A percentile compares a stretch with the other conserved stretches of the same genome.
Evolutionary conservation across 2,888 invertebrate genomes (phyloP).

Genomic region (Hydraecia micacea): DNA sequence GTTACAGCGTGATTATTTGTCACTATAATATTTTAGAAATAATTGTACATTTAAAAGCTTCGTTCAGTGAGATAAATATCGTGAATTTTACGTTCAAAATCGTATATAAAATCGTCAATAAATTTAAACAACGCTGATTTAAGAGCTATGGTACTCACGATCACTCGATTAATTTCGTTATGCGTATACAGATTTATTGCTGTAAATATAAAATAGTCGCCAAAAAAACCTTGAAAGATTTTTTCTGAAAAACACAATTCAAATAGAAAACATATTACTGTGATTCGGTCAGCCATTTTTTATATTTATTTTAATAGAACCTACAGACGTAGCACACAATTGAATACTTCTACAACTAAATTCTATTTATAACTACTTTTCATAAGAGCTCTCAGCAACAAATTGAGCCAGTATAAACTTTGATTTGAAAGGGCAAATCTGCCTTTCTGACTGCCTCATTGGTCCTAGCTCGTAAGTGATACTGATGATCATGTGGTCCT

Average conservation of each 20-base stretch:
- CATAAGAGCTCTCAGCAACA: neutral
- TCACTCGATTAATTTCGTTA: constrained; percentile 29
- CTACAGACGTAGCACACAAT: neutral
- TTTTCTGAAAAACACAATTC: constrained; percentile 5
- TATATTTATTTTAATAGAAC: neutral
- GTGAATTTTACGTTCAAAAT: constrained; percentile 29
- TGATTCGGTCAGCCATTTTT: neutral
- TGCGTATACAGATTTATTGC: constrained; percentile 1
- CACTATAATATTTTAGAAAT: constrained; percentile 29
- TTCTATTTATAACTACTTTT: neutral
- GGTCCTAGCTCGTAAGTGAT: too few species aligned
- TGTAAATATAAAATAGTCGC: neutral
- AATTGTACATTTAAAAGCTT: constrained; percentile 25
- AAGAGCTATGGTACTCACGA: constrained; percentile 36
- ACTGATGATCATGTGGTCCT: too few species aligned
- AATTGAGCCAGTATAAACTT: neutral
- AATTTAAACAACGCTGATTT: constrained; percentile 40
- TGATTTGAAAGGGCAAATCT: neutral
- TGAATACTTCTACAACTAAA: neutral
- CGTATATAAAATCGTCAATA: constrained; percentile 21
- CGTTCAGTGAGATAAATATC: constrained; percentile 34
- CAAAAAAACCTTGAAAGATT: neutral
- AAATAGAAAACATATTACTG: neutral
- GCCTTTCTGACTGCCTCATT: neutral
- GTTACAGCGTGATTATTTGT: constrained; percentile 10